phyloP scores from a whole-genome alignment of 2,888 invertebrate species.

The Lasiommata megera region DNA sequence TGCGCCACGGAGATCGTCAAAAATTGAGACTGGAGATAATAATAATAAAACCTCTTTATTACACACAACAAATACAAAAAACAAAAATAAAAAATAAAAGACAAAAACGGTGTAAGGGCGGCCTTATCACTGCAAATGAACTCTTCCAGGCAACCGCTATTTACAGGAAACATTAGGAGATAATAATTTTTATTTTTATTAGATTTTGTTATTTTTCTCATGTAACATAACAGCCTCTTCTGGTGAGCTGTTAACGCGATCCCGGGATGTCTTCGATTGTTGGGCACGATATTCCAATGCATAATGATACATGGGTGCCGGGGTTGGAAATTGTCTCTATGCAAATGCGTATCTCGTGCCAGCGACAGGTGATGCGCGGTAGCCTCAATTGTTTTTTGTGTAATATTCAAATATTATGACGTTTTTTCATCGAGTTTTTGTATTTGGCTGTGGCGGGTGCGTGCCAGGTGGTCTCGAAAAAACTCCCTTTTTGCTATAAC shows the following conservation, averaged over 20 bases:
- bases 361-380: conserved; percentile 78
- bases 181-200: conserved; percentile 5
- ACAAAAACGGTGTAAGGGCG: too few species aligned
- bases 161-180: too few species aligned
- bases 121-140: too few species aligned
- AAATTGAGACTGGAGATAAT: too few species aligned
- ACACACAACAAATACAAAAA: too few species aligned
- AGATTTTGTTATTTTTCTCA: conserved; percentile 3
- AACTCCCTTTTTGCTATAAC: conserved; percentile 58
- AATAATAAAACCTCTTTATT: too few species aligned
- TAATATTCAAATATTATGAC: conserved; percentile 80
- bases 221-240: conserved; percentile 36
- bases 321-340: conserved; percentile 66
- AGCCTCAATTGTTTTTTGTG: conserved; percentile 80
- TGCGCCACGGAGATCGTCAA: too few species aligned
- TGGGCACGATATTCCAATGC: conserved; percentile 24
- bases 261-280: conserved; percentile 28
- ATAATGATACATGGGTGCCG: conserved; percentile 26
- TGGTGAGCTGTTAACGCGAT: conserved; percentile 16
- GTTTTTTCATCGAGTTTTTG: conserved; percentile 69
- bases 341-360: conserved; percentile 77
- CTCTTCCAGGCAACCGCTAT: too few species aligned
- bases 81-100: too few species aligned
- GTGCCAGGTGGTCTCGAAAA: conserved; percentile 76
- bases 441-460: conserved; percentile 64